phyloP scores from a whole-genome alignment of 2,888 invertebrate species.

The Mechanitis messenoides region DNA sequence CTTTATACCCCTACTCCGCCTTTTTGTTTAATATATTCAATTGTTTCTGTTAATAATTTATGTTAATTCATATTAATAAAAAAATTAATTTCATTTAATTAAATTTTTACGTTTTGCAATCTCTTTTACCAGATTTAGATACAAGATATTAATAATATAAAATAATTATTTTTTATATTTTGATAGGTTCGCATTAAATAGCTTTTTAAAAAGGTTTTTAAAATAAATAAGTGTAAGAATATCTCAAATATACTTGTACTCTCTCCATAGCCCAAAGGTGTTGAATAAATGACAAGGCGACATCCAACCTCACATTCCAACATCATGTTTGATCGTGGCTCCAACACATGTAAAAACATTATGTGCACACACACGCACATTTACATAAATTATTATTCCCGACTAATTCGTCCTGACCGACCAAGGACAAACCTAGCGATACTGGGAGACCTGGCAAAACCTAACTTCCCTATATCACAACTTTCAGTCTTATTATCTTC shows the following conservation, averaged over 20 bases:
- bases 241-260: conserved; percentile 8
- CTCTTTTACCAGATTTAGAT: no score
- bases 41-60: no score
- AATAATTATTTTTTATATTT: no score
- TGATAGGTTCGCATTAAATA: no score
- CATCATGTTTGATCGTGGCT: conserved; percentile 22
- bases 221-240: no score
- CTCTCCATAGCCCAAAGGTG: conserved; percentile 17
- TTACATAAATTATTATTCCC: conserved; percentile 75
- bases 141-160: no score
- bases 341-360: neutral
- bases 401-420: conserved; percentile 72
- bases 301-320: conserved; percentile 11
- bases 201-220: no score
- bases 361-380: conserved; percentile 41
- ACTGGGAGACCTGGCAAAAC: conserved; percentile 59
- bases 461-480: conserved; percentile 32
- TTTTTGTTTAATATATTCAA: no score
- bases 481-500: conserved; percentile 24
- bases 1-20: no score
- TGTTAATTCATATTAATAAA: no score
- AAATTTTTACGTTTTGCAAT: no score
- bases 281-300: conserved; percentile 23
- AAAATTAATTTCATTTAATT: no score
- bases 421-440: conserved; percentile 62